A percentile compares a stretch with the other conserved stretches of the same genome.
Conservation (phyloP, 35 echinoderm and acorn worm species). For the Patiria miniata region DNA sequence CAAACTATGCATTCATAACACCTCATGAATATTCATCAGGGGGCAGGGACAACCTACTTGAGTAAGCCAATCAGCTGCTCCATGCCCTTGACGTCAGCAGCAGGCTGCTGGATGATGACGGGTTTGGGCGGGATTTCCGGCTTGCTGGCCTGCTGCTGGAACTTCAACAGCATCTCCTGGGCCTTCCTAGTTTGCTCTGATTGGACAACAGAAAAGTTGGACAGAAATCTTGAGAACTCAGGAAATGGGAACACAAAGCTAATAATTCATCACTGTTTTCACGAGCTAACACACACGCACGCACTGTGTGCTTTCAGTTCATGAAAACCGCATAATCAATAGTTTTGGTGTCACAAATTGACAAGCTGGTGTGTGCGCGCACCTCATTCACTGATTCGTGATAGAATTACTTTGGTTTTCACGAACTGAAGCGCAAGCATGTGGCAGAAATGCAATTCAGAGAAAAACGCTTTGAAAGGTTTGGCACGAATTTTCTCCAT, state of each 20-base stretch:
- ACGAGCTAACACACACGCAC: background rate
- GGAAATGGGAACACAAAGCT: background rate
- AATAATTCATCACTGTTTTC: too few species aligned
- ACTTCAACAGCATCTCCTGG: slow-evolving; percentile 53
- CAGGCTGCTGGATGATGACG: slow-evolving; percentile 62
- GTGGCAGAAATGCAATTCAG: too few species aligned
- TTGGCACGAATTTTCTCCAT: too few species aligned
- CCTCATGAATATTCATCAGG: background rate
- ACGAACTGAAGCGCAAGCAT: too few species aligned
- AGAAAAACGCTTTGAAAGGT: too few species aligned
- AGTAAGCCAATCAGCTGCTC: slow-evolving; percentile 88
- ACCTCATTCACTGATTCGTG: too few species aligned
- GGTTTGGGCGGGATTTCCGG: slow-evolving; percentile 61
- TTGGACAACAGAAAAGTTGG: background rate
- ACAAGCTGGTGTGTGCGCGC: too few species aligned
- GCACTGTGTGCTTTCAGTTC: too few species aligned
- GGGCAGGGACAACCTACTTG: slow-evolving; percentile 60
- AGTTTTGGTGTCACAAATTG: too few species aligned
- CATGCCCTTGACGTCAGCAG: slow-evolving; percentile 71
- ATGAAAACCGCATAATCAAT: too few species aligned
- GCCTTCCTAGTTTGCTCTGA: slow-evolving; percentile 76
- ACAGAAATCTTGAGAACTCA: background rate
- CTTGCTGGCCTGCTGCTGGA: slow-evolving; percentile 34
- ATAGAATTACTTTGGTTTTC: too few species aligned
- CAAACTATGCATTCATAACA: too few species aligned